Percentiles rank a stretch among this genome's conserved stretches.
Conservation (phyloP, 1,140 invertebrate genomes). For the Tribolium castaneum region DNA sequence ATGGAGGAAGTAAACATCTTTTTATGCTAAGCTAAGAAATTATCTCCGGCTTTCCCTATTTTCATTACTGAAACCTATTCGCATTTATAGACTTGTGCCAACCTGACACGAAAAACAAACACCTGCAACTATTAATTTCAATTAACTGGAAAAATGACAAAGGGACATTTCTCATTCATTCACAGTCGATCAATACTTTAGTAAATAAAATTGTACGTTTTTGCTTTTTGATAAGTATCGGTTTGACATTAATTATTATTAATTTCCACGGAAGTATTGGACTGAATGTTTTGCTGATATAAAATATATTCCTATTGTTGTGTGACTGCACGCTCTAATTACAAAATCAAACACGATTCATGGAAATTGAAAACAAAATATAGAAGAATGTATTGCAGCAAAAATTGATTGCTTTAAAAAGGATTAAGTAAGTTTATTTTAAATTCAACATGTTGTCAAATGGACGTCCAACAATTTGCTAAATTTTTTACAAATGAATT, state of each 20-base stretch:
- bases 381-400: not conserved
- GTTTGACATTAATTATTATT: not conserved
- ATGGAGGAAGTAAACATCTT: conserved; percentile 25
- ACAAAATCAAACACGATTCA: not conserved
- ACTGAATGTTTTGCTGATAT: not conserved
- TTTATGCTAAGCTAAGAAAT: conserved; percentile 29
- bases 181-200: too few relatives aligned
- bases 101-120: too few relatives aligned
- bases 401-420: not conserved
- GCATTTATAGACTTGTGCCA: not conserved
- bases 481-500: too few relatives aligned
- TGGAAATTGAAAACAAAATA: not conserved
- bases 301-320: not conserved
- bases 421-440: too few relatives aligned
- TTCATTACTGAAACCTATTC: conserved; percentile 16
- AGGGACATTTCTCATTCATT: too few relatives aligned
- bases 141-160: too few relatives aligned
- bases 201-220: not conserved
- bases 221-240: not conserved
- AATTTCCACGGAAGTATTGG: not conserved
- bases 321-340: not conserved
- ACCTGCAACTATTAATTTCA: too few relatives aligned
- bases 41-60: not conserved
- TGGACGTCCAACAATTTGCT: too few relatives aligned
- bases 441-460: too few relatives aligned